phyloP scores from a whole-genome alignment of 2,797 vertebrate genomes.

The Atherinosoma microstoma region DNA sequence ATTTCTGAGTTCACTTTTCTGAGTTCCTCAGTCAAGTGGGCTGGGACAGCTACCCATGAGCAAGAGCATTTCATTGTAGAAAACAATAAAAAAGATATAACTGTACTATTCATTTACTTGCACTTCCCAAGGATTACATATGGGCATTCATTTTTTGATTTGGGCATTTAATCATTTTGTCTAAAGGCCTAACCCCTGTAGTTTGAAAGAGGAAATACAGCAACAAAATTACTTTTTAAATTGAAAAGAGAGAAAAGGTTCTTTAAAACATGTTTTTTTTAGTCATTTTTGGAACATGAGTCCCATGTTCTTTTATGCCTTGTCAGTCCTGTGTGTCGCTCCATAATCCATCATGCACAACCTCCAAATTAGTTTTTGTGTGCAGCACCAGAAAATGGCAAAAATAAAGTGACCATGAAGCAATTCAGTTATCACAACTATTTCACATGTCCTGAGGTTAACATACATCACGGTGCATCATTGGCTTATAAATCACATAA shows the following conservation, averaged over 20 bases:
- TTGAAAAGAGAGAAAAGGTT: background rate
- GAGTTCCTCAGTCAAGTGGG: background rate
- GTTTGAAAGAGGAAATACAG: background rate
- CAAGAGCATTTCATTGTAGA: background rate
- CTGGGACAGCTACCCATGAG: background rate
- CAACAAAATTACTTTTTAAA: background rate
- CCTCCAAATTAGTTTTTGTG: background rate
- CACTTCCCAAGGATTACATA: background rate
- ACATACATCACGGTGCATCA: background rate
- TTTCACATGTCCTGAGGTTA: background rate
- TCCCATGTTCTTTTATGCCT: background rate
- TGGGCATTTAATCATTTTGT: background rate
- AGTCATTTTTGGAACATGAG: background rate
- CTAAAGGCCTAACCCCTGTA: background rate
- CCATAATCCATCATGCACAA: background rate
- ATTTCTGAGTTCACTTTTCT: no score
- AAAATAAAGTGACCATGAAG: background rate
- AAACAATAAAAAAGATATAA: background rate
- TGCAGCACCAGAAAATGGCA: background rate
- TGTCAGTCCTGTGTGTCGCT: background rate
- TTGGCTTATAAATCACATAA: slow-evolving; percentile 17
- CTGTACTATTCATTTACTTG: no score
- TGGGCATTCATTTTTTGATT: background rate
- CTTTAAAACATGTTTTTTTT: background rate
- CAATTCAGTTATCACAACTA: background rate